Percentiles rank a stretch among this genome's conserved stretches.
Conservation (phyloP, 2,888 invertebrate species). For the Diplazon laetatorius region DNA sequence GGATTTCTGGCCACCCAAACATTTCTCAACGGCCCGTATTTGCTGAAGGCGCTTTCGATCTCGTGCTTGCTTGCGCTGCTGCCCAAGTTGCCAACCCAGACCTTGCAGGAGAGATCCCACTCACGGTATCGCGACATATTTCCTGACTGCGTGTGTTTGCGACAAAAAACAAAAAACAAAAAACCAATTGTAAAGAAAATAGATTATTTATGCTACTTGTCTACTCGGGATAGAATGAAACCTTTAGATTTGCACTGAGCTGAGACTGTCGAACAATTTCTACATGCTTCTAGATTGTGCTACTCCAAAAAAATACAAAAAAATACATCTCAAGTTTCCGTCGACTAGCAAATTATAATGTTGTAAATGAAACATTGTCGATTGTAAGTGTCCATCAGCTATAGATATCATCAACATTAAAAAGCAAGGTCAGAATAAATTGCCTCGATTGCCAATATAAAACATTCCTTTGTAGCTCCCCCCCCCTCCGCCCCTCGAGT, state of each 20-base stretch:
- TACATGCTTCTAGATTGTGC: too few species aligned
- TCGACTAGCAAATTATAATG: neutral
- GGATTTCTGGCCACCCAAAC: constrained; percentile 98
- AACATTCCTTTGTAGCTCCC: neutral
- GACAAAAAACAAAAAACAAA: neutral
- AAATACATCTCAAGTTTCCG: too few species aligned
- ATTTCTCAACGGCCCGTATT: constrained; percentile 94
- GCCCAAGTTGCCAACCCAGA: constrained; percentile 96
- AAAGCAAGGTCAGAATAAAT: neutral
- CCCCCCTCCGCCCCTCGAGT: too few species aligned
- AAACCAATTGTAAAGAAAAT: neutral
- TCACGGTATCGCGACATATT: constrained; percentile 90
- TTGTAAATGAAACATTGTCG: neutral
- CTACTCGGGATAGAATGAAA: neutral
- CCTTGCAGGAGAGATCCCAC: constrained; percentile 95
- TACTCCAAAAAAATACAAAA: too few species aligned
- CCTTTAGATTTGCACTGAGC: neutral
- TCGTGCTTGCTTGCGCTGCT: constrained; percentile 95
- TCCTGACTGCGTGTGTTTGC: constrained; percentile 49
- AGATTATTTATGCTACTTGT: neutral
- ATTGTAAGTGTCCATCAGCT: too few species aligned
- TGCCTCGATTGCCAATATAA: neutral
- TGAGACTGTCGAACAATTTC: too few species aligned
- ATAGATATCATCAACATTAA: neutral
- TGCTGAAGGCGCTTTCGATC: constrained; percentile 93